phyloP scores from a whole-genome alignment of 2,888 invertebrate genomes.

The Xanthorhoe designata region DNA sequence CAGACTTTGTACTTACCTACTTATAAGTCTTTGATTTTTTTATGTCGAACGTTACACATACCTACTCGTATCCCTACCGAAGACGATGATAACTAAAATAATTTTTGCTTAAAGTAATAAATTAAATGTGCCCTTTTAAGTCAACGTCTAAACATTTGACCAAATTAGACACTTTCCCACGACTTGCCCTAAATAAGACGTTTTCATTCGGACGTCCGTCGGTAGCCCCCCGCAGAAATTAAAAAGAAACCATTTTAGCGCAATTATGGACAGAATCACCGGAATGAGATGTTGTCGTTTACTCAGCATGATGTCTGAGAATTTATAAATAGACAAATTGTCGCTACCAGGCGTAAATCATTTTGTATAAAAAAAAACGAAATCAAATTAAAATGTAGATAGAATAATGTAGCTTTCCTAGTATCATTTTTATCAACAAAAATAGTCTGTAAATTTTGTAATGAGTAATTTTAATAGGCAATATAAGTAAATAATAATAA shows the following conservation, averaged over 20 bases:
- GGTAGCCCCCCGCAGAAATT: conserved; percentile 47
- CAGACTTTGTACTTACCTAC: no score
- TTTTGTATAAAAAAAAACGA: background rate
- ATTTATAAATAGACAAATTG: conserved; percentile 24
- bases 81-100: no score
- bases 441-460: no score
- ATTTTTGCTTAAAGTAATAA: background rate
- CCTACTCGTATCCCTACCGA: no score
- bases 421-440: no score
- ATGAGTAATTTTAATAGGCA: no score
- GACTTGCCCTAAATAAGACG: conserved; percentile 55
- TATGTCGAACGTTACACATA: no score
- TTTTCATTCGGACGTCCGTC: conserved; percentile 62
- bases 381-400: background rate
- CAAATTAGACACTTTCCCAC: conserved; percentile 71
- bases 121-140: background rate
- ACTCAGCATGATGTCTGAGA: conserved; percentile 49
- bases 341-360: conserved; percentile 7
- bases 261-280: conserved; percentile 48
- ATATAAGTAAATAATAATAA: no score
- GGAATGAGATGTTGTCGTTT: conserved; percentile 58
- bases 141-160: conserved; percentile 11
- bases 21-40: no score
- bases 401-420: no score
- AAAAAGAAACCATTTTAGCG: conserved; percentile 30